phyloP scores from a whole-genome alignment of 2,113 vertebrate genomes.

The Craseonycteris thonglongyai region DNA sequence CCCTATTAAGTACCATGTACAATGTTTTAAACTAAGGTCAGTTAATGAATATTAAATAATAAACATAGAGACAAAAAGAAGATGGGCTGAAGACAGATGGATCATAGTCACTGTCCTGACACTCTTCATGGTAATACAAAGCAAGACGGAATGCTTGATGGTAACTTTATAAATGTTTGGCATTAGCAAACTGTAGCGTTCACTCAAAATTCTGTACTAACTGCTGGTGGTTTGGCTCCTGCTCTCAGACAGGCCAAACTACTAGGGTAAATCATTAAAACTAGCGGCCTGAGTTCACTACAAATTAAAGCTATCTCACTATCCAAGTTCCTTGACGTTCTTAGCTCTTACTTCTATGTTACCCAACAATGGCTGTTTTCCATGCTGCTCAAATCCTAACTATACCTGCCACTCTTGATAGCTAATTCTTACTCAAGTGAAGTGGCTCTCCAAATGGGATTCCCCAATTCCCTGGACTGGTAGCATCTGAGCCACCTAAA shows the following conservation, averaged over 20 bases:
- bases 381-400: background rate
- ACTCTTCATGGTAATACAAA: background rate
- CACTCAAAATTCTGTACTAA: background rate
- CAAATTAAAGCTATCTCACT: background rate
- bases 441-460: background rate
- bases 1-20: background rate
- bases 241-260: background rate
- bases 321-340: background rate
- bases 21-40: background rate
- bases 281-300: background rate
- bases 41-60: background rate
- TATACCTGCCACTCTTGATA: background rate
- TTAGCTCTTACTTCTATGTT: background rate
- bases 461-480: background rate
- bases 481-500: background rate
- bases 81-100: background rate
- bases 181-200: background rate
- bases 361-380: background rate
- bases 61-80: background rate
- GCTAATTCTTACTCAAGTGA: background rate
- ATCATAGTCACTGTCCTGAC: background rate
- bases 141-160: background rate
- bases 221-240: background rate
- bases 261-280: background rate
- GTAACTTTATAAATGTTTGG: background rate